These are phyloP conservation scores for Chaenocephalus aceratus DNA, from an alignment of 2,113 vertebrate species.

Conservation along the genomic window DNA sequence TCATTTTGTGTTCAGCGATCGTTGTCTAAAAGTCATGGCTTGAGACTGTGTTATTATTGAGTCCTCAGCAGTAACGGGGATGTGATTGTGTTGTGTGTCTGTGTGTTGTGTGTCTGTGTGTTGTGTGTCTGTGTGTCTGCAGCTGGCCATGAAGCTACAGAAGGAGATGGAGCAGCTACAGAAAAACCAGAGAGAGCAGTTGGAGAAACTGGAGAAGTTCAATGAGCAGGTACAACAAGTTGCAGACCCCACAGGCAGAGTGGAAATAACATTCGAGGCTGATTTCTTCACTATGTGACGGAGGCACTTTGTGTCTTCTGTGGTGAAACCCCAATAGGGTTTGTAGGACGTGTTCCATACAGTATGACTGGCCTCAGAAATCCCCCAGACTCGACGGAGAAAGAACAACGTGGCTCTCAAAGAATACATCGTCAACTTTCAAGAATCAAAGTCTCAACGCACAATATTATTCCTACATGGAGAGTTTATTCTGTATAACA, in stretches of 20 bases:
- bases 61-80: neutral
- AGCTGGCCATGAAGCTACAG: slow-evolving; percentile 98
- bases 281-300: neutral
- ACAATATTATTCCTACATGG: neutral
- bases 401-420: neutral
- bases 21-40: neutral
- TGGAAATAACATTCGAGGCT: slow-evolving; percentile 16
- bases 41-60: neutral
- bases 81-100: neutral
- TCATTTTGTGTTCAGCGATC: neutral
- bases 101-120: too few species aligned
- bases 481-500: neutral
- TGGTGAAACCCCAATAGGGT: slow-evolving; percentile 41
- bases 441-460: neutral
- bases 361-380: neutral
- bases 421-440: slow-evolving; percentile 1
- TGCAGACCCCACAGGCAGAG: neutral
- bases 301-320: slow-evolving; percentile 20
- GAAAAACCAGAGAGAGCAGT: slow-evolving; percentile 95
- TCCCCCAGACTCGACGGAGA: neutral
- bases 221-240: slow-evolving; percentile 95
- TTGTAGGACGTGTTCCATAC: slow-evolving; percentile 28
- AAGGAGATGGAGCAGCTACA: slow-evolving; percentile 98
- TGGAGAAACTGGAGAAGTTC: slow-evolving; percentile 96
- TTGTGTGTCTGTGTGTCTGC: slow-evolving; percentile 16